Evolutionary conservation across 2,113 vertebrate genomes (phyloP), one percentile per base, ranked within the genome.

Genomic region (Eulemur rufifrons): DNA sequence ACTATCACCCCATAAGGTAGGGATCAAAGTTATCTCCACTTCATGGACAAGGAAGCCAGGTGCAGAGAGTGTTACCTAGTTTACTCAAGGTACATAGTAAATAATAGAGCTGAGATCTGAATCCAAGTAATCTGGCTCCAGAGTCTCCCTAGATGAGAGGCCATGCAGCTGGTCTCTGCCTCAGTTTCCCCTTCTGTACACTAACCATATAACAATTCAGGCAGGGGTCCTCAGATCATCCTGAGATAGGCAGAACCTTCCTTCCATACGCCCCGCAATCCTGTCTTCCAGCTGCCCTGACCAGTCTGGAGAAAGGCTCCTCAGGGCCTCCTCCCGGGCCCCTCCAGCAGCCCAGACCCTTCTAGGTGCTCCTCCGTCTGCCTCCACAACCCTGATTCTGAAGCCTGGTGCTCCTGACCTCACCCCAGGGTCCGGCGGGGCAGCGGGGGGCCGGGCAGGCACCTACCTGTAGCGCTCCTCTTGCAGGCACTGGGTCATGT

Each of bases 401-500:
- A 21, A 8, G 15, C 9, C 37, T 17, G n/a, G 63, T 6, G 54
- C 39, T 1, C 8, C 2, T 27, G 7, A 0, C 42, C 9, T 37
- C 37, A 45, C 8, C 0, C 1, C 9, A 1, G 47, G 32, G 37
- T 12, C 17, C 0, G 0, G 59, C 37, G 0, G 18, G 59, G 59
- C 34, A 2, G 23, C 12, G 0, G 37, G 1, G 3, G 34, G 32
- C 15, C 18, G 12, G 3, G 50, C 50, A 0, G 50, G 0, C 2
- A 69, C 98, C 85, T 80, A 99, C 99, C 99, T 99, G 98, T 99
- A 99, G 81, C 98, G 99, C 97, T 99, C 99, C 96, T 99, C 99
- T 87, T 99, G 99, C 98, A 99, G 97, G 97, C 99, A 99, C 99
- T 99, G 99, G 0, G 99, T 99, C 99, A 99, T 99, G 98, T 99